These are phyloP conservation scores for Hemitrygon akajei DNA, from an alignment of 2,797 vertebrate genomes.

Conservation along the genomic window DNA sequence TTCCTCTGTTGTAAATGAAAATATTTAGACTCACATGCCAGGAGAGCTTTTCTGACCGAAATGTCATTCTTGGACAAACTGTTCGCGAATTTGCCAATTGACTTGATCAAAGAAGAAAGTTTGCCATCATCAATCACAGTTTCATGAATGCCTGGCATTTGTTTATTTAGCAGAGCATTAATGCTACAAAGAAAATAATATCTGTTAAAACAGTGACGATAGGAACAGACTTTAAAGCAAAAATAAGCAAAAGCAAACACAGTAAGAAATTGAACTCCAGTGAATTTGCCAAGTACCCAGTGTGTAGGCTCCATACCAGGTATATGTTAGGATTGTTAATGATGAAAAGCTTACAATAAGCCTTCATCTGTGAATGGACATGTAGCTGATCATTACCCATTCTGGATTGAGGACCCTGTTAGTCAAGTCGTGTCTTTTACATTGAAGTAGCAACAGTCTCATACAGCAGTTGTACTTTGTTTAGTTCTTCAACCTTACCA, in stretches of 20 bases:
- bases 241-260: not conserved
- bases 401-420: not conserved
- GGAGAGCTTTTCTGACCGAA: conserved; percentile 40
- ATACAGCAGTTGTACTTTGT: not conserved
- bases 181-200: conserved; percentile 37
- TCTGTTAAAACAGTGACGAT: not conserved
- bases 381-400: not conserved
- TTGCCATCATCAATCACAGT: conserved; percentile 46
- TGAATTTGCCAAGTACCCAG: not conserved
- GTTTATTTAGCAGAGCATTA: conserved; percentile 46
- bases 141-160: conserved; percentile 47
- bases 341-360: too few relatives aligned
- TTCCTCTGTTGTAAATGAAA: not conserved
- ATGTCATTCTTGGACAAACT: conserved; percentile 43
- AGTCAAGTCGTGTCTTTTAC: not conserved
- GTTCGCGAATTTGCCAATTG: conserved; percentile 49
- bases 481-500: not conserved
- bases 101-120: conserved; percentile 55
- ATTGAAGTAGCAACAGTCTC: not conserved
- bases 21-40: conserved; percentile 40
- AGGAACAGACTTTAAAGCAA: not conserved
- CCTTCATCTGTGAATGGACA: not conserved
- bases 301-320: not conserved
- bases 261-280: not conserved
- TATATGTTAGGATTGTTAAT: not conserved